Evolutionary conservation across 2,113 vertebrate species (phyloP).

Genomic region (Entomyzon cyanotis): DNA sequence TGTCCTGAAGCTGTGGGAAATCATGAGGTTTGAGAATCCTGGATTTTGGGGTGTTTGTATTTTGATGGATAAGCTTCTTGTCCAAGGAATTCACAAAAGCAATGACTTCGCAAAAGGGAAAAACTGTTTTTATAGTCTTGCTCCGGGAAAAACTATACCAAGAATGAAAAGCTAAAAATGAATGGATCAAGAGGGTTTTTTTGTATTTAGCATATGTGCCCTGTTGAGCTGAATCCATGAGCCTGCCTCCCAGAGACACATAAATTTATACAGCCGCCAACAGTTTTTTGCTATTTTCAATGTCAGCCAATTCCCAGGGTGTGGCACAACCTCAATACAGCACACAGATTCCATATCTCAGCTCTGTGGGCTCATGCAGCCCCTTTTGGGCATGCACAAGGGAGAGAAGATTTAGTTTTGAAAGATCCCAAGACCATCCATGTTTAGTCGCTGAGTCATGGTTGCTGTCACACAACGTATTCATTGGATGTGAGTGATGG

Average conservation of each 20-base stretch:
- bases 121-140: neutral
- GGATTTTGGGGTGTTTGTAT: neutral
- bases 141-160: neutral
- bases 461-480: neutral
- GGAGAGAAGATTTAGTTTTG: neutral
- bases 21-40: neutral
- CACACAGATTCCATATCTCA: accelerated
- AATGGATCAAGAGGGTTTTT: neutral
- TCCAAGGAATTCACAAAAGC: neutral
- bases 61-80: neutral
- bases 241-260: neutral
- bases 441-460: neutral
- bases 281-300: neutral
- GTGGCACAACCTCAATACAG: neutral
- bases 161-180: neutral
- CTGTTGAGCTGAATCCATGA: neutral
- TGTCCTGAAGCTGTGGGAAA: neutral
- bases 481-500: accelerated
- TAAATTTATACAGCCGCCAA: neutral
- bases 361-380: neutral
- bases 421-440: neutral
- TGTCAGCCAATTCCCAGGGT: neutral
- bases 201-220: neutral
- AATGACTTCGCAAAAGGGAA: neutral
- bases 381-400: neutral